Evolutionary conservation across 2,113 vertebrate genomes (phyloP).

Genomic region (Hydrolagus affinis): DNA sequence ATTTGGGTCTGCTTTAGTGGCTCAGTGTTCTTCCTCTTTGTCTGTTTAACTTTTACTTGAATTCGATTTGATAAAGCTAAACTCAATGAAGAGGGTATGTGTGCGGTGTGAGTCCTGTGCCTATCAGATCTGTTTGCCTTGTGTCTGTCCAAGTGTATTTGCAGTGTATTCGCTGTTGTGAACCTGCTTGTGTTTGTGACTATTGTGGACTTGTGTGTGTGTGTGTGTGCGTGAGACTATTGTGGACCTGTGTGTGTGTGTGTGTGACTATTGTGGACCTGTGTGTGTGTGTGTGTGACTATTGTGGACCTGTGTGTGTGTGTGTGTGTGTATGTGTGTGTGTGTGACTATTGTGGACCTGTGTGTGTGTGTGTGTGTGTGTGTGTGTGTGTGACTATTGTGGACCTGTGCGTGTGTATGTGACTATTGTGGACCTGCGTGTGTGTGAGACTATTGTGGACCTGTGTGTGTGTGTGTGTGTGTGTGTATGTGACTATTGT

Average conservation of each 20-base stretch:
- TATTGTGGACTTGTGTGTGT: slow-evolving; percentile 42
- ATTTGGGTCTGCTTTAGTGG: slow-evolving; percentile 46
- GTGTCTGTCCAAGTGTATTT: slow-evolving; percentile 65
- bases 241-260: no score
- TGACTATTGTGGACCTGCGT: slow-evolving; percentile 64
- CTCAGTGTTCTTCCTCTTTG: slow-evolving; percentile 43
- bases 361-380: no score
- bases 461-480: no score
- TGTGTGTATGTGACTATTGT: no score
- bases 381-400: no score
- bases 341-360: no score
- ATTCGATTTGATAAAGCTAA: slow-evolving; percentile 60
- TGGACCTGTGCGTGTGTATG: no score
- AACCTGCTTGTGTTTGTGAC: slow-evolving; percentile 66
- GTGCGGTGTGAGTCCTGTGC: slow-evolving; percentile 83
- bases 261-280: no score
- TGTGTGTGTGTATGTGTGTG: no score
- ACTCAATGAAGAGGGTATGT: slow-evolving; percentile 55
- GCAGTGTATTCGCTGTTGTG: slow-evolving; percentile 73
- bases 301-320: no score
- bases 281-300: no score
- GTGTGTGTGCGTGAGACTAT: no score
- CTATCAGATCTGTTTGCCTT: slow-evolving; percentile 84
- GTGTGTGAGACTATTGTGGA: slow-evolving; percentile 60
- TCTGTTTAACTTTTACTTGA: slow-evolving; percentile 68